Evolutionary conservation across 23 tunicate genomes (phyloP).

Genomic region (Clavelina lepadiformis): DNA sequence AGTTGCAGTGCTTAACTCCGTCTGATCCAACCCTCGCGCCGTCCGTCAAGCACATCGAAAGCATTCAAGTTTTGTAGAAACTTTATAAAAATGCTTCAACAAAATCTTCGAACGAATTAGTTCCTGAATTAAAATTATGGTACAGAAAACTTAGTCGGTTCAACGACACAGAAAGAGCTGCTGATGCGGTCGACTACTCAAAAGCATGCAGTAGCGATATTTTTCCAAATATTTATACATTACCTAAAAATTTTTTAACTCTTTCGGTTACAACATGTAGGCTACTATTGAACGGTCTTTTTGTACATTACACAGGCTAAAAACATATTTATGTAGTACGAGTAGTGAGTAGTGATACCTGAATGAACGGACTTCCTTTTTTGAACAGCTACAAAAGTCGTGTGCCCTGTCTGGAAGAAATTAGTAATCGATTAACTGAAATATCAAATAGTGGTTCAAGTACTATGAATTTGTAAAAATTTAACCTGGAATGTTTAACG

Average conservation of each 20-base stretch:
- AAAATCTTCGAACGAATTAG: constrained; percentile 10
- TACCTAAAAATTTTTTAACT: constrained; percentile 6
- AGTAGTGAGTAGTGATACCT: constrained; percentile 5
- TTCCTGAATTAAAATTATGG: constrained; percentile 2
- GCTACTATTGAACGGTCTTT: constrained; percentile 9
- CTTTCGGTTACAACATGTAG: constrained; percentile 19
- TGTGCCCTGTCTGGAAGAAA: constrained; percentile 2
- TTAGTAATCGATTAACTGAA: background rate
- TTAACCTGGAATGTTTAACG: no score
- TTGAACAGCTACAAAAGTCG: background rate
- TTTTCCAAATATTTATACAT: constrained; percentile 2
- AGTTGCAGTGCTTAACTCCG: constrained; percentile 8
- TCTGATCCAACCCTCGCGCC: constrained; percentile 6
- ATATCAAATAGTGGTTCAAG: no score
- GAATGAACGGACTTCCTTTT: constrained; percentile 10
- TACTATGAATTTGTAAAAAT: no score
- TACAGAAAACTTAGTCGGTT: constrained; percentile 13
- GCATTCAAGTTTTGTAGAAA: constrained; percentile 15
- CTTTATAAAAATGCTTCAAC: constrained; percentile 6
- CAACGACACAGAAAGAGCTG: background rate
- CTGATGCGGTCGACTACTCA: constrained; percentile 4
- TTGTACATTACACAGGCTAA: constrained; percentile 12
- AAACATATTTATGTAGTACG: constrained; percentile 10
- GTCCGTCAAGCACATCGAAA: background rate
- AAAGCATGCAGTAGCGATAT: constrained; percentile 7